Percentiles rank a stretch among this genome's conserved stretches.
phyloP scores from a whole-genome alignment of 2,113 vertebrate species.

The Elgaria multicarinata region DNA sequence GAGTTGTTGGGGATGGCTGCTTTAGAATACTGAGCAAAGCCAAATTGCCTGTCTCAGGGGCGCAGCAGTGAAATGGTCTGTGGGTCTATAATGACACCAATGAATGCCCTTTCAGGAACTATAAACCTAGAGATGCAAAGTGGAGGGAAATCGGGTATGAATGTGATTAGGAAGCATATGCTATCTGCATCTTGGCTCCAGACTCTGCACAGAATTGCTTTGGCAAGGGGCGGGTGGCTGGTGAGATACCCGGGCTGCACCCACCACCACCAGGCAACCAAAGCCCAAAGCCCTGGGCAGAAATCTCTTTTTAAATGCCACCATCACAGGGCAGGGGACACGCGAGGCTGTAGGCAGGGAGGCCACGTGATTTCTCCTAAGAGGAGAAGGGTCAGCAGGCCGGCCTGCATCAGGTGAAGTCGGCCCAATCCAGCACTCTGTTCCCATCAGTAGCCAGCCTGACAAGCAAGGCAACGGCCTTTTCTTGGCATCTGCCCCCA shows the following conservation, averaged over 20 bases:
- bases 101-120: background rate
- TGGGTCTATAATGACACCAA: too few relatives aligned
- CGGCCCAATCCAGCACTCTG: background rate
- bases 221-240: background rate
- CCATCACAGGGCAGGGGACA: background rate
- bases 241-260: too few relatives aligned
- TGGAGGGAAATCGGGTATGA: background rate
- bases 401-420: too few relatives aligned
- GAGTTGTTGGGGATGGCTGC: too few relatives aligned
- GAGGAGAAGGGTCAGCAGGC: background rate
- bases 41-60: background rate
- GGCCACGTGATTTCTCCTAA: background rate
- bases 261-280: too few relatives aligned
- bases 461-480: background rate
- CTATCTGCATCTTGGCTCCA: too few relatives aligned
- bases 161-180: background rate
- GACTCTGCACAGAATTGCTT: background rate
- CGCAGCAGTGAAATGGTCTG: background rate
- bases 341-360: background rate
- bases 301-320: too few relatives aligned
- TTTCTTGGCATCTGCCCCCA: background rate
- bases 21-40: background rate
- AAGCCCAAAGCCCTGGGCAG: too few relatives aligned
- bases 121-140: background rate
- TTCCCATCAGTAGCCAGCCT: background rate